Percentiles rank a stretch among this genome's conserved stretches.
These are phyloP conservation scores for Apis mellifera DNA, from an alignment of 1,140 invertebrate species.

Conservation along the genomic window Amel_HAv3.1 CM009945.2:7603001-7603500, in stretches of 20 bases:
- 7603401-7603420: not conserved
- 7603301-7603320: slow-evolving; percentile 31
- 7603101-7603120: not conserved
- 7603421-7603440: not conserved
- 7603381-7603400: too few relatives aligned
- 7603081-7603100: slow-evolving; percentile 12
- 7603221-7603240: slow-evolving; percentile 54
- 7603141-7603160: not conserved
- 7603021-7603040: slow-evolving; percentile 85
- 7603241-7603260: slow-evolving; percentile 32
- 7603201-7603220: slow-evolving; percentile 37
- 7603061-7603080: slow-evolving; percentile 70
- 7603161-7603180: not conserved
- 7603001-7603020: slow-evolving; percentile 90
- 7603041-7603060: slow-evolving; percentile 78
- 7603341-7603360: slow-evolving; percentile 23
- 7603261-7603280: slow-evolving; percentile 51
- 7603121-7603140: not conserved
- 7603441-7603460: not conserved
- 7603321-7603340: slow-evolving; percentile 1
- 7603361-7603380: slow-evolving; percentile 17
- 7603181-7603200: not conserved
- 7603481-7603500: slow-evolving; percentile 2
- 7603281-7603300: not conserved
- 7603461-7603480: not conserved